phyloP scores from a whole-genome alignment of 2,113 vertebrate genomes.

The Sander lucioperca region DNA sequence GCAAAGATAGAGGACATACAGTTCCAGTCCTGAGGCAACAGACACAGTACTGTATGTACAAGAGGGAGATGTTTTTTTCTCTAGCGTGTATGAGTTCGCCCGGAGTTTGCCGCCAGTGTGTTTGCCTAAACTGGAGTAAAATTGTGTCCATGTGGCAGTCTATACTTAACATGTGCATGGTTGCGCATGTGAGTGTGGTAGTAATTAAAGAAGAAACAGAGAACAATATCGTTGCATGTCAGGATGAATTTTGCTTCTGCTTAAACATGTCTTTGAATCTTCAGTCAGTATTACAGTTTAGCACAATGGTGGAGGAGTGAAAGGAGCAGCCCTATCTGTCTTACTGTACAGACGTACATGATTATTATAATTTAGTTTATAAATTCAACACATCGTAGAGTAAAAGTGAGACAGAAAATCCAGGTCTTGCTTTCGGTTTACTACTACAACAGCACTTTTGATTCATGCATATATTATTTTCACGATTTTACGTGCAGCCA shows the following conservation, averaged over 20 bases:
- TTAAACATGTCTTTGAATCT: neutral
- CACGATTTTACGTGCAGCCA: neutral
- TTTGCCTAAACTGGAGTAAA: constrained; percentile 28
- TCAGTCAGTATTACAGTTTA: neutral
- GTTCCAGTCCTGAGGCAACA: constrained; percentile 17
- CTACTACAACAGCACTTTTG: neutral
- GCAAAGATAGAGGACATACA: neutral
- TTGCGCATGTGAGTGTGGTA: neutral
- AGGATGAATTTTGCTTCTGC: constrained; percentile 13
- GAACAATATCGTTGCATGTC: constrained; percentile 13
- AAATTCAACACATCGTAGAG: neutral
- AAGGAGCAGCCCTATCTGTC: constrained; percentile 24
- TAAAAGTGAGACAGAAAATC: neutral
- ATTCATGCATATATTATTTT: neutral
- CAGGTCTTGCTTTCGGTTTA: neutral
- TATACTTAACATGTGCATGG: constrained; percentile 7
- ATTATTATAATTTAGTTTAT: neutral
- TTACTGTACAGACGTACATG: no score
- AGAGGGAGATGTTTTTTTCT: constrained; percentile 37
- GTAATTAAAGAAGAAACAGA: neutral
- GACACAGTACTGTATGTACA: neutral
- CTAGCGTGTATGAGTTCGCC: constrained; percentile 24
- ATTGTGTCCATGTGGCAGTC: constrained; percentile 37
- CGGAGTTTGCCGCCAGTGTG: constrained; percentile 34
- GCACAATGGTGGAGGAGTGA: no score